Evolutionary conservation across 37 sponge, comb jelly and placozoan species (phyloP).

Genomic region (Spongilla lacustris): DNA sequence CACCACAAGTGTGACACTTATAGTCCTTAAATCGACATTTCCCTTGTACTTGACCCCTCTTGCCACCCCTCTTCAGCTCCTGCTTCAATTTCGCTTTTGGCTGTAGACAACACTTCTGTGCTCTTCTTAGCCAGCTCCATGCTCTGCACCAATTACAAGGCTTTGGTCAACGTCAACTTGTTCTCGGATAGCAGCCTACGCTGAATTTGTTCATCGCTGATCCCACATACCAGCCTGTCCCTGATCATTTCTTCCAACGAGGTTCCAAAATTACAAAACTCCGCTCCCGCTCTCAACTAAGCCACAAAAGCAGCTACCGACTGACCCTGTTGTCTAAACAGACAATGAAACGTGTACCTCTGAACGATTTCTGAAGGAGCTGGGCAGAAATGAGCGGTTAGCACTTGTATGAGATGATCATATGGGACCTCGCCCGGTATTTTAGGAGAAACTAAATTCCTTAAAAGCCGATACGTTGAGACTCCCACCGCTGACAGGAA

Average conservation of each 20-base stretch:
- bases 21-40: slow-evolving; percentile 36
- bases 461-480: background rate
- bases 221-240: slow-evolving; percentile 47
- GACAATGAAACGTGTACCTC: slow-evolving; percentile 28
- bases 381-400: background rate
- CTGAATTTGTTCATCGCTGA: slow-evolving; percentile 10
- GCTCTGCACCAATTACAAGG: slow-evolving; percentile 14
- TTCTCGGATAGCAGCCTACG: slow-evolving; percentile 11
- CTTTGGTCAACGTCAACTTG: slow-evolving; percentile 4
- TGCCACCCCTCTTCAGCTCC: slow-evolving; percentile 24
- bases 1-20: slow-evolving; percentile 44
- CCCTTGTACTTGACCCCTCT: slow-evolving; percentile 7
- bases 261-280: slow-evolving; percentile 32
- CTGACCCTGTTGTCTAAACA: slow-evolving; percentile 20
- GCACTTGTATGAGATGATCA: background rate
- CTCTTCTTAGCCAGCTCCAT: slow-evolving; percentile 24
- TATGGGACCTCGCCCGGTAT: background rate
- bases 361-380: slow-evolving; percentile 23
- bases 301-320: slow-evolving; percentile 38
- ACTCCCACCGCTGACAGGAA: background rate
- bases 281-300: slow-evolving; percentile 5
- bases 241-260: slow-evolving; percentile 24
- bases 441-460: background rate
- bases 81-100: background rate
- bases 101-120: slow-evolving; percentile 16